Evolutionary conservation across 1,140 invertebrate species (phyloP).

Genomic region (Lasaia peninsularis): DNA sequence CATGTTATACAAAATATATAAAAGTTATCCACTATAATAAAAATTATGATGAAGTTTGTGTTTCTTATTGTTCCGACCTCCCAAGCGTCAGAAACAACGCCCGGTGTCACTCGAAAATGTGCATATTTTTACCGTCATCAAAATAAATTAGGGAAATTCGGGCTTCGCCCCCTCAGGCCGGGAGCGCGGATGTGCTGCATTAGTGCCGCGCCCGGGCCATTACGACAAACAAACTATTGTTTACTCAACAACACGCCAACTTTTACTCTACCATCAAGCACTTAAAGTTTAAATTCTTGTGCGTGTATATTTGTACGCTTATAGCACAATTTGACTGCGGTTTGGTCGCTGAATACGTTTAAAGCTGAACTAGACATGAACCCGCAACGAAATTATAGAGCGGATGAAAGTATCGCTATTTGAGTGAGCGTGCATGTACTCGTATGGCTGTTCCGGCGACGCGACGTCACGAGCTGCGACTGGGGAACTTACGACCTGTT

Average conservation of each 20-base stretch:
- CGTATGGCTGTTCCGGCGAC: slow-evolving; percentile 14
- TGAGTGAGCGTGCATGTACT: slow-evolving; percentile 20
- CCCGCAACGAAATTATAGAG: slow-evolving; percentile 26
- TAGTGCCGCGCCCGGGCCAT: slow-evolving; percentile 39
- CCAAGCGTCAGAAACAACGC: slow-evolving; percentile 23
- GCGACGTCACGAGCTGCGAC: background rate
- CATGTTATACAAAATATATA: no score
- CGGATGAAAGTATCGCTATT: slow-evolving; percentile 18
- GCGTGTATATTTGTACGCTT: background rate
- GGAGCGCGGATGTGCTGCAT: slow-evolving; percentile 41
- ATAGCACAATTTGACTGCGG: slow-evolving; percentile 28
- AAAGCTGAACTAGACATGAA: slow-evolving; percentile 30
- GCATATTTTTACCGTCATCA: slow-evolving; percentile 34
- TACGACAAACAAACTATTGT: slow-evolving; percentile 35
- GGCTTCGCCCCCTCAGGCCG: slow-evolving; percentile 23
- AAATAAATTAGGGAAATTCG: slow-evolving; percentile 43
- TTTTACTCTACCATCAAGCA: background rate
- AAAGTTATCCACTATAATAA: no score
- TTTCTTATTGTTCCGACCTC: slow-evolving; percentile 4
- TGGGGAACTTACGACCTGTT: background rate
- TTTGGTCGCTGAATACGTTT: slow-evolving; percentile 30
- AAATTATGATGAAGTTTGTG: no score
- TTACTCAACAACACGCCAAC: background rate
- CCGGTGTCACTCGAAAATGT: slow-evolving; percentile 29
- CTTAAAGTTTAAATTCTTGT: slow-evolving; percentile 12